phyloP scores from a whole-genome alignment of 2,888 invertebrate species.

The Cordilura impudica region DNA sequence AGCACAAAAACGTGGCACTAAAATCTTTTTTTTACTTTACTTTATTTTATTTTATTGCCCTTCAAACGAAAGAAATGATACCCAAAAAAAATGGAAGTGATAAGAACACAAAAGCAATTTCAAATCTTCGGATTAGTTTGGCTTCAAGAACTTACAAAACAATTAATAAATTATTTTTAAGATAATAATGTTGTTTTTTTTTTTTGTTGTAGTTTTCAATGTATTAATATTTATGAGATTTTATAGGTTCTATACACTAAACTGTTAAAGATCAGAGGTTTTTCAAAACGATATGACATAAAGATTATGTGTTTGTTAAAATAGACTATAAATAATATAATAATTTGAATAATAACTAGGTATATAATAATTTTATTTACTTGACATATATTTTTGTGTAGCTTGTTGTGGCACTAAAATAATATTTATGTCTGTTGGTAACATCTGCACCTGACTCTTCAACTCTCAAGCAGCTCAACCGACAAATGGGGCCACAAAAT shows the following conservation, averaged over 20 bases:
- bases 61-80: neutral
- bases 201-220: neutral
- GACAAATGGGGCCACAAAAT: conserved; percentile 51
- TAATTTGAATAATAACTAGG: no score
- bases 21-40: no score
- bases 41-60: no score
- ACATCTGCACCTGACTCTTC: conserved; percentile 45
- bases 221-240: neutral
- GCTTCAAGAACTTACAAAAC: neutral
- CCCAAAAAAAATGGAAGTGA: no score
- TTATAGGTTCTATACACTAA: no score
- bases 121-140: neutral
- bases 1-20: neutral
- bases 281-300: neutral
- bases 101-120: neutral
- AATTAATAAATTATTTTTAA: neutral
- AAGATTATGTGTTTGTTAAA: neutral
- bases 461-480: conserved; percentile 15
- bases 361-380: neutral
- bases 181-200: neutral
- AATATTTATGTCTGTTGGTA: conserved; percentile 25
- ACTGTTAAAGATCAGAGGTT: neutral
- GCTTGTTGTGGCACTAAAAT: conserved; percentile 2
- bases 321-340: neutral
- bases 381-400: conserved; percentile 25